A percentile compares a stretch with the other conserved stretches of the same genome.
These are phyloP conservation scores for Otis tarda DNA, from an alignment of 2,113 vertebrate genomes.

Conservation along the genomic window DNA sequence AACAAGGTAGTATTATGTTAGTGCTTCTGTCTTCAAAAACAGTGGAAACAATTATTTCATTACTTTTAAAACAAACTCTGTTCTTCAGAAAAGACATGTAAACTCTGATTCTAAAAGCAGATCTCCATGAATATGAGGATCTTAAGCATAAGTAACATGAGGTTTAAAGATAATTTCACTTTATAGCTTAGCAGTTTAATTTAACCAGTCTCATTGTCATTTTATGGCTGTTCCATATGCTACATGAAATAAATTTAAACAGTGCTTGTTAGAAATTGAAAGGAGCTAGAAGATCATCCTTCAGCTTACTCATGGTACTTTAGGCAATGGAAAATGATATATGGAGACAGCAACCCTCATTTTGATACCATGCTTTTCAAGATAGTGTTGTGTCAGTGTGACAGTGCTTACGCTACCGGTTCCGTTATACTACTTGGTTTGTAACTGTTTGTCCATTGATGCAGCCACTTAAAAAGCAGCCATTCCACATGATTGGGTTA, in stretches of 20 bases:
- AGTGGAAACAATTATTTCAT: not conserved
- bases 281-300: not conserved
- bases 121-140: not conserved
- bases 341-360: not conserved
- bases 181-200: conserved; percentile 17
- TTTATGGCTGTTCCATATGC: conserved; percentile 16
- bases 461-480: not conserved
- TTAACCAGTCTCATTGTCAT: conserved; percentile 5
- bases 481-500: not conserved
- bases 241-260: conserved; percentile 12
- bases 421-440: not conserved
- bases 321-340: not conserved
- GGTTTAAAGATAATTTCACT: conserved; percentile 12
- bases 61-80: not conserved
- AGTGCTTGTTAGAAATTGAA: conserved; percentile 17
- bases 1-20: not conserved
- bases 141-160: not conserved
- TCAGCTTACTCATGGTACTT: not conserved
- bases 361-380: not conserved
- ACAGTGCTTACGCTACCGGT: not conserved
- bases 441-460: not conserved
- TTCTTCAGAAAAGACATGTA: not conserved
- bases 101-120: not conserved
- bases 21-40: not conserved
- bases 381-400: not conserved